Conservation (phyloP, 2,888 invertebrate genomes). For the Bembecia ichneumoniformis region DNA sequence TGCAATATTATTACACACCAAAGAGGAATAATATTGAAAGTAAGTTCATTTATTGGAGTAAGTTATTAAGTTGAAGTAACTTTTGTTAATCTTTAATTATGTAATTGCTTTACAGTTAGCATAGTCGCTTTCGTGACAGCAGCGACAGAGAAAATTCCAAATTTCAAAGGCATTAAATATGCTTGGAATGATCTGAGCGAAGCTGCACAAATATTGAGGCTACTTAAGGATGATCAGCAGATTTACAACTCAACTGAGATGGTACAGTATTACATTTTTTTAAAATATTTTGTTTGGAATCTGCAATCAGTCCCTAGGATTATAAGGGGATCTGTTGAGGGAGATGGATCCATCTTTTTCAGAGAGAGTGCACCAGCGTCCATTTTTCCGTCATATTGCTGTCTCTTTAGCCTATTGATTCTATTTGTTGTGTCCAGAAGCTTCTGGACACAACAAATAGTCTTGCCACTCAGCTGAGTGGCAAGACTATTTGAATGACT, state of each 20-base stretch:
- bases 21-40: conserved; percentile 78
- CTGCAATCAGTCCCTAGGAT: no score
- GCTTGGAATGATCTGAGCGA: conserved; percentile 81
- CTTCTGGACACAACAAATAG: no score
- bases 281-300: no score
- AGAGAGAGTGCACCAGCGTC: no score
- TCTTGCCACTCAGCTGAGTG: no score
- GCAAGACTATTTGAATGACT: no score
- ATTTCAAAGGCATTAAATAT: conserved; percentile 86
- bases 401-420: no score
- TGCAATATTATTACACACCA: conserved; percentile 89
- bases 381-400: no score
- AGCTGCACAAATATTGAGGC: conserved; percentile 72
- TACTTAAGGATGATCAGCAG: conserved; percentile 60
- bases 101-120: conserved; percentile 64
- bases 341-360: no score
- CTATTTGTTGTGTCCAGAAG: no score
- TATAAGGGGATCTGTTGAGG: no score
- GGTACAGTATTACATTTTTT: no score
- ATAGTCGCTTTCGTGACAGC: conserved; percentile 80
- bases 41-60: conserved; percentile 51
- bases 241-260: conserved; percentile 74
- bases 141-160: conserved; percentile 76
- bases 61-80: neutral
- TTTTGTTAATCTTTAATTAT: neutral